Conservation (phyloP, 1,140 invertebrate genomes). For the Hesperophylax magnus region DNA sequence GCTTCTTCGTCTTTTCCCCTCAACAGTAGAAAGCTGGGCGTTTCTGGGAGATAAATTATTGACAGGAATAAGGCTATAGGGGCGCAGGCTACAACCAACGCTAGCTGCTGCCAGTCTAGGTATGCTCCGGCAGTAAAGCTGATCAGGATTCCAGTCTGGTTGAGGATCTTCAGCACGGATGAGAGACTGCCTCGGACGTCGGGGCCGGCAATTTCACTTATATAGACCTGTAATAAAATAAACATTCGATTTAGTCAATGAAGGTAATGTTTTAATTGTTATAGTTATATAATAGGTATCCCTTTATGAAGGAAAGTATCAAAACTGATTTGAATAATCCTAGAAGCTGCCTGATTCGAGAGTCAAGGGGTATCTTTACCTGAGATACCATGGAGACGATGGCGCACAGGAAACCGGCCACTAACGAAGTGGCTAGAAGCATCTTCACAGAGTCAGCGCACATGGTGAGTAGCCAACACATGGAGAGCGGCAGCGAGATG, state of each 20-base stretch:
- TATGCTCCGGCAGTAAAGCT: conserved; percentile 86
- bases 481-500: conserved; percentile 80
- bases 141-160: conserved; percentile 87
- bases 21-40: conserved; percentile 84
- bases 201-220: conserved; percentile 91
- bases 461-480: conserved; percentile 83
- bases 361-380: conserved; percentile 62
- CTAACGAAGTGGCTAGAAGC: conserved; percentile 83
- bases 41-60: conserved; percentile 85
- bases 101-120: conserved; percentile 86
- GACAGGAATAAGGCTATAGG: conserved; percentile 79
- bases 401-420: conserved; percentile 84
- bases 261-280: too few relatives aligned
- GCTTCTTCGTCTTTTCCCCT: conserved; percentile 84
- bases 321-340: too few relatives aligned
- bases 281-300: too few relatives aligned
- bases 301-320: too few relatives aligned
- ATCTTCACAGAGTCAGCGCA: conserved; percentile 82
- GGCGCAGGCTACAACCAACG: conserved; percentile 81
- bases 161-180: conserved; percentile 86
- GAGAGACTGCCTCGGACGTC: conserved; percentile 88
- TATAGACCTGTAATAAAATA: conserved; percentile 80
- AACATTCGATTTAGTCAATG: too few relatives aligned
- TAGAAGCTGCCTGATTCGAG: too few relatives aligned
- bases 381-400: conserved; percentile 85